Evolutionary conservation across 2,888 invertebrate species (phyloP), one percentile per base, ranked within the genome.

Genomic region (Habroteleia sp.): DNA sequence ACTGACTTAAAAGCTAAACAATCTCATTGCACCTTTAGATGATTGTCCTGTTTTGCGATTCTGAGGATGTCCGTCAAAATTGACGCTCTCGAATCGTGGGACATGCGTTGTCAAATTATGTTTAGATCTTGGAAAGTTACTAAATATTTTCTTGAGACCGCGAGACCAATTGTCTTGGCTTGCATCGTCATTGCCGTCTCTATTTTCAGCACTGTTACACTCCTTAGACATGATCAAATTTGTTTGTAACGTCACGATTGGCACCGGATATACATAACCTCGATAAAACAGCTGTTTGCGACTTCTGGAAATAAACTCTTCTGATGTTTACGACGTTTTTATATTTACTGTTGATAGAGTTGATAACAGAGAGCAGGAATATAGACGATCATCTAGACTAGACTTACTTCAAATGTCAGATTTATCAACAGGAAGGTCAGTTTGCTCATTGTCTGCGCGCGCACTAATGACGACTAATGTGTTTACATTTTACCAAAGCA

Each of bases 231-330:
- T 80, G 71, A 46, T 76, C 35, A 37, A 35, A 29, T 44, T 56
- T 29, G 11, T 13, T 31, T 0, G 20, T 41, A 54, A 71, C 27
- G 66, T 71, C 65, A 75, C 74, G 46, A 69, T 48, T 35, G 35
- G 68, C 77, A 79, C 66, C 65, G 76, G 56, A 46, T 63, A 42
- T 71, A 76, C 83, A 83, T 83, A 83, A 82, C 82, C 83, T 82
- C 74, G n/a, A 20, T 11, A 39, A 39, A 82, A 82, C 82, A 82
- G 81, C 81, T 81, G 80, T 79, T 80, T 69, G 42, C 52, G 16
- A 54, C 33, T 23, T 8, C 25, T 41, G 31, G 37, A 63, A 46
- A 54, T 48, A 62, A 58, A 58, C 39, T 48, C 29, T 4, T 42
- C 29, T 58, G 56, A 56, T 31, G 56, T 56, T 56, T 31, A 56